These are phyloP conservation scores for Phyllostomus hastatus DNA, from an alignment of 2,113 vertebrate genomes.

Conservation along the genomic window DNA sequence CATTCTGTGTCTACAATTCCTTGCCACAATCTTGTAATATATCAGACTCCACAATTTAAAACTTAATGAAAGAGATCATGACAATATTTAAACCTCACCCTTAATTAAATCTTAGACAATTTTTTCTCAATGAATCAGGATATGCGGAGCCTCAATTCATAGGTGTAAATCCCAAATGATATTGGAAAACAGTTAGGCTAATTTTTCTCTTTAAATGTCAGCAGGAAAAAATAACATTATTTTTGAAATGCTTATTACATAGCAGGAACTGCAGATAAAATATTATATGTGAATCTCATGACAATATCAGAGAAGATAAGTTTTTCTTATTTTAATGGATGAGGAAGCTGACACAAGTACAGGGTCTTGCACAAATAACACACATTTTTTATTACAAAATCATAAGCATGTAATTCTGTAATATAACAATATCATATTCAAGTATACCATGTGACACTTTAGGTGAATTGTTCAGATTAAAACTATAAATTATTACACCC, in stretches of 20 bases:
- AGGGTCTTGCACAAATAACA: too few relatives aligned
- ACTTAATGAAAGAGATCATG: not conserved
- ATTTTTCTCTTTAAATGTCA: constrained; percentile 8
- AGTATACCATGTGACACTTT: too few relatives aligned
- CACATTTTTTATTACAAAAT: too few relatives aligned
- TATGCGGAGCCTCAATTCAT: not conserved
- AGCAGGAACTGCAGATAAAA: not conserved
- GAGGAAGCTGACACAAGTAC: not conserved
- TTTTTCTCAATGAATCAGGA: not conserved
- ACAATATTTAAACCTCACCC: not conserved
- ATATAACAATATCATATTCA: too few relatives aligned
- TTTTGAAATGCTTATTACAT: not conserved
- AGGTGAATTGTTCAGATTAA: too few relatives aligned
- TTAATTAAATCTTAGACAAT: not conserved
- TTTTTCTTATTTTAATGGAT: not conserved
- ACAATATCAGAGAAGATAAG: not conserved
- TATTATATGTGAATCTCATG: not conserved
- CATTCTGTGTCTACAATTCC: not conserved
- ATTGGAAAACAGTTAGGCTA: not conserved
- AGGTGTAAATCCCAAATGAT: not conserved
- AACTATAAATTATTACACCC: too few relatives aligned
- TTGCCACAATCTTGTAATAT: not conserved
- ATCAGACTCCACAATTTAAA: not conserved
- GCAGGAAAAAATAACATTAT: not conserved
- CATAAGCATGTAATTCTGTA: too few relatives aligned